Evolutionary conservation across 2,888 invertebrate genomes (phyloP), one percentile per base, ranked within the genome.

Genomic region (Euclidia mi): DNA sequence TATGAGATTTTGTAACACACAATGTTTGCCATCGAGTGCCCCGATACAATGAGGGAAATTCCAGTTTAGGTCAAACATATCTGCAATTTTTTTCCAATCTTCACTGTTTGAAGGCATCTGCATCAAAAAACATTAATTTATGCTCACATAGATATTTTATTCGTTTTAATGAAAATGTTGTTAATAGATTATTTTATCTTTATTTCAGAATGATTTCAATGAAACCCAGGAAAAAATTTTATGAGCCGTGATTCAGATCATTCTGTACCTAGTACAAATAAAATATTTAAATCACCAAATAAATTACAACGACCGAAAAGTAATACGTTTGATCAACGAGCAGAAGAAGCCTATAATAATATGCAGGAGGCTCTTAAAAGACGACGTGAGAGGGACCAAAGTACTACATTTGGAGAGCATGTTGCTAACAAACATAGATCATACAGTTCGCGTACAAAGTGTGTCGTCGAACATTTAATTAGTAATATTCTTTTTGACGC

Each of bases 381-480:
- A 34, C 34, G 34, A 34, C 11, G 3, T 9, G 34, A 34, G 7
- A 34, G 14, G 12, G 12, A 34, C 34, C 34, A 11, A 34, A 34
- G 11, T 34, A 12, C 12, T 11, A 34, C 34, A 34, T 34, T 34
- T 34, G 12, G 34, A 34, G 34, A 34, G 34, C 34, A 34, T 34
- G 34, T 34, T 34, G 34, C 34, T 12, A 11, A 34, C 34, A 34
- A 34, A 7, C 34, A 34, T 12, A 12, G 34, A 12, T 12, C 31
- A 31, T 31, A 31, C 31, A 31, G 31, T 31, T 31, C 7, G 12
- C 11, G 34, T 2, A 34, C 34, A 34, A 34, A 11, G 9, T 34
- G 12, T 34, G 3, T 34, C 2, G 12, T 34, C 12, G 34, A 34
- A 34, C 34, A 34, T 34, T 34, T 34, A 11, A 34, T 34, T 12